Evolutionary conservation across 2,797 vertebrate genomes (phyloP).

Genomic region (Vultur gryphus): DNA sequence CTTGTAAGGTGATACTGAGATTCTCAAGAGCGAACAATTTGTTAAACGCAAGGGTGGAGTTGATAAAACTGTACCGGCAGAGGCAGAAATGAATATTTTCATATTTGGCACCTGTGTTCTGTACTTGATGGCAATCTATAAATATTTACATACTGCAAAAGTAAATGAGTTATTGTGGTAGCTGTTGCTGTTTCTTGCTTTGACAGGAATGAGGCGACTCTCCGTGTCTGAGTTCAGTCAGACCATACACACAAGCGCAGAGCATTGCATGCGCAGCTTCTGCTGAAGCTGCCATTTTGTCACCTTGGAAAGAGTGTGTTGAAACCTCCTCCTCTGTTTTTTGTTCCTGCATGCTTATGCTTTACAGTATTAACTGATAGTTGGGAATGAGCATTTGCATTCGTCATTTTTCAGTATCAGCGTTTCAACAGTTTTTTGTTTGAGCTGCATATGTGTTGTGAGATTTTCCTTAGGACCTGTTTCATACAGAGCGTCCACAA

Average conservation of each 20-base stretch:
- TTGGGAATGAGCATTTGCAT: not conserved
- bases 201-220: not conserved
- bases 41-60: not conserved
- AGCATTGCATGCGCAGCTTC: not conserved
- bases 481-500: not conserved
- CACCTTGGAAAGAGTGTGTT: not conserved
- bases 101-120: conserved; percentile 12
- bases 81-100: conserved; percentile 14
- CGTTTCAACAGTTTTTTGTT: not conserved
- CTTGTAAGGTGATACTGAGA: not conserved
- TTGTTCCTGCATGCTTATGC: not conserved
- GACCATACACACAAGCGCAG: not conserved
- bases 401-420: not conserved
- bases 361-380: not conserved
- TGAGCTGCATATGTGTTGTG: not conserved
- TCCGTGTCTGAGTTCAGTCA: not conserved
- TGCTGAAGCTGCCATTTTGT: conserved; percentile 18
- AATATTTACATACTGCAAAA: conserved; percentile 46
- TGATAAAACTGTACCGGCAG: not conserved
- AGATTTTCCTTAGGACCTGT: not conserved
- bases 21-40: not conserved
- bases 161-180: not conserved
- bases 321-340: not conserved
- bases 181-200: conserved; percentile 24
- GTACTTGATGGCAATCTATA: conserved; percentile 23